phyloP scores from a whole-genome alignment of 2,888 invertebrate genomes.

The Atrina japonica region DNA sequence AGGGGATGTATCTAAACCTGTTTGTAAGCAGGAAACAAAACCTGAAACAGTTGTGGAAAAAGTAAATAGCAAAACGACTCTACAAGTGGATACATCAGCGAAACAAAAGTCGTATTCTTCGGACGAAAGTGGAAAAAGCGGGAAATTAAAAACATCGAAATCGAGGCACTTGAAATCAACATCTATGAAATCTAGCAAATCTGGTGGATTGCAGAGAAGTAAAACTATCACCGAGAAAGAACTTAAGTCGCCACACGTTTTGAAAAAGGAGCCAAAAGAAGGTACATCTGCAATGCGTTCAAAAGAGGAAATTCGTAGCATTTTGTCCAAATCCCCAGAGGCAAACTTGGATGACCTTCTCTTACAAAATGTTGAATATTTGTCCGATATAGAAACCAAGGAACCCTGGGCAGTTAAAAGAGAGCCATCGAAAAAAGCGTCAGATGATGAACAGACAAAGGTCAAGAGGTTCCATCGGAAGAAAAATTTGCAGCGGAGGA shows the following conservation, averaged over 20 bases:
- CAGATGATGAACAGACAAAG: constrained; percentile 15
- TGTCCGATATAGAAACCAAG: constrained; percentile 38
- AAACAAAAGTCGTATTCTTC: background rate
- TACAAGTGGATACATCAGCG: no score
- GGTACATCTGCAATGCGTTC: background rate
- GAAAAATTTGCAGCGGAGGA: constrained; percentile 30
- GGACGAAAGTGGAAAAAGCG: constrained; percentile 13
- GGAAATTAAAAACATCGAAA: constrained; percentile 10
- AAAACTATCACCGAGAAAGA: constrained; percentile 39
- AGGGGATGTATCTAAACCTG: no score
- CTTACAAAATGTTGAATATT: constrained; percentile 41
- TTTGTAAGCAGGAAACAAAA: no score
- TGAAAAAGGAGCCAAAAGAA: background rate
- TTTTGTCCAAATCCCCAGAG: constrained; percentile 33
- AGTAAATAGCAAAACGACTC: no score
- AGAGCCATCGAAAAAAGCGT: background rate
- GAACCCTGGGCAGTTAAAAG: constrained; percentile 19
- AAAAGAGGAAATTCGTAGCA: constrained; percentile 15
- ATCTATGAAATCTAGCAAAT: constrained; percentile 6
- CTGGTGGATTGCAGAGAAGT: constrained; percentile 24
- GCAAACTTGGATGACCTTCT: constrained; percentile 39
- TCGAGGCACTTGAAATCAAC: constrained; percentile 2
- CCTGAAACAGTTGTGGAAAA: no score
- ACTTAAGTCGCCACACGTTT: background rate
- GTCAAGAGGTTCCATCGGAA: constrained; percentile 23